Conservation (phyloP, 2,113 vertebrate genomes). For the Steatornis caripensis region DNA sequence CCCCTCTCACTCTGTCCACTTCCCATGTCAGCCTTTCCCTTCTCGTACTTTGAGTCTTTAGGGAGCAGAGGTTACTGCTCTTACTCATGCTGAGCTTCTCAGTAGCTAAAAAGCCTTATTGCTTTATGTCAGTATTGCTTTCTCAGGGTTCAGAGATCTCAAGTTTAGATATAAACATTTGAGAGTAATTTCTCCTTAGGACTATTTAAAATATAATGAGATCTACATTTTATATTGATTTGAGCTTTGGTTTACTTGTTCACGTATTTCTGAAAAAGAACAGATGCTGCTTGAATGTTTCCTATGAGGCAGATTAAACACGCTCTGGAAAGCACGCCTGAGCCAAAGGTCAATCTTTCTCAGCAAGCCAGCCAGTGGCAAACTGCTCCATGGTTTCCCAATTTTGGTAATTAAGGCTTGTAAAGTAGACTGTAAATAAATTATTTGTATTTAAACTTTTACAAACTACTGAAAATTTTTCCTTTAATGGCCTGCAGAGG, state of each 20-base stretch:
- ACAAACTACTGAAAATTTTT: conserved; percentile 26
- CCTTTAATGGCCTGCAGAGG: not conserved
- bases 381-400: conserved; percentile 1
- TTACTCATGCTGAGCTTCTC: not conserved
- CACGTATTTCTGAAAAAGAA: conserved; percentile 44
- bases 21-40: not conserved
- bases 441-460: conserved; percentile 19
- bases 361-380: not conserved
- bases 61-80: not conserved
- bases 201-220: conserved; percentile 18
- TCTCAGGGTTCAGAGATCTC: not conserved
- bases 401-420: not conserved
- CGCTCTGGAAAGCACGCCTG: not conserved
- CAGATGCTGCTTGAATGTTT: conserved; percentile 43
- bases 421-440: conserved; percentile 21
- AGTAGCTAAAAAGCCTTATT: not conserved
- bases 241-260: conserved; percentile 5
- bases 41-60: not conserved
- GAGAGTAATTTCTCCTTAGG: not conserved
- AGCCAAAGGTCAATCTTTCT: not conserved
- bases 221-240: conserved; percentile 1
- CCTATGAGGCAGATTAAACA: conserved; percentile 17
- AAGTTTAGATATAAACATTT: conserved; percentile 21
- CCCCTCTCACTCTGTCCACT: not conserved
- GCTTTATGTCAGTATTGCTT: not conserved